These are phyloP conservation scores for Machimus rusticus DNA, from an alignment of 2,888 invertebrate genomes.

Conservation along the genomic window DNA sequence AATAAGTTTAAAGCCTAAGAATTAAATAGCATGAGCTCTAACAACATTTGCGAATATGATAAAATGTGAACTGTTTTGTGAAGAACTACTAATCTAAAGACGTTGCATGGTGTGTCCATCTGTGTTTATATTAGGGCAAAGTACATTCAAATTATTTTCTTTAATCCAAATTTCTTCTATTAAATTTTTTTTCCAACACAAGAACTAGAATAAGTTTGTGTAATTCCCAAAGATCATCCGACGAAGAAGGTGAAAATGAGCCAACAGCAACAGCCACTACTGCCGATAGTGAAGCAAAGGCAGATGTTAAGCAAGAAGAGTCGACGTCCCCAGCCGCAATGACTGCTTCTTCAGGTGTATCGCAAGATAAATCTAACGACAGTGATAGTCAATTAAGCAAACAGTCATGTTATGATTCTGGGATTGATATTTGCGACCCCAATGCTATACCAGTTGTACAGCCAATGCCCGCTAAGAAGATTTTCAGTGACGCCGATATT, in stretches of 20 bases:
- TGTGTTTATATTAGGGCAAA: not conserved
- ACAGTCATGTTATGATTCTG: conserved; percentile 87
- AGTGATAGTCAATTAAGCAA: conserved; percentile 73
- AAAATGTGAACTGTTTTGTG: not conserved
- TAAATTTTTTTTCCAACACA: not conserved
- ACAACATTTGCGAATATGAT: not conserved
- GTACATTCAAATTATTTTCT: conserved; percentile 44
- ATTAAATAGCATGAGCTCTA: not conserved
- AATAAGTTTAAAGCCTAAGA: not conserved
- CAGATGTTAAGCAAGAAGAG: not conserved
- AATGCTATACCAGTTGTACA: conserved; percentile 68
- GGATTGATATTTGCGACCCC: conserved; percentile 82
- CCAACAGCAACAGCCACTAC: not conserved
- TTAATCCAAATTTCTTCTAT: conserved; percentile 5
- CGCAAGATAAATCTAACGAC: conserved; percentile 15
- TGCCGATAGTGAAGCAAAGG: conserved; percentile 3
- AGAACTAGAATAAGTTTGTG: conserved; percentile 58
- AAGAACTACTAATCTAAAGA: not conserved
- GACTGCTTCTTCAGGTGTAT: not conserved
- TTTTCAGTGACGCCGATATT: conserved; percentile 88
- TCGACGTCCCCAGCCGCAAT: not conserved
- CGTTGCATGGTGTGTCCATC: not conserved
- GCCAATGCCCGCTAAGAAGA: conserved; percentile 66
- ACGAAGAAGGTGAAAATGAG: conserved; percentile 58
- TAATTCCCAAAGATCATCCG: conserved; percentile 63